Evolutionary conservation across 2,797 vertebrate genomes (phyloP), one percentile per base, ranked within the genome.

Genomic region (Triplophysa bombifrons): DNA sequence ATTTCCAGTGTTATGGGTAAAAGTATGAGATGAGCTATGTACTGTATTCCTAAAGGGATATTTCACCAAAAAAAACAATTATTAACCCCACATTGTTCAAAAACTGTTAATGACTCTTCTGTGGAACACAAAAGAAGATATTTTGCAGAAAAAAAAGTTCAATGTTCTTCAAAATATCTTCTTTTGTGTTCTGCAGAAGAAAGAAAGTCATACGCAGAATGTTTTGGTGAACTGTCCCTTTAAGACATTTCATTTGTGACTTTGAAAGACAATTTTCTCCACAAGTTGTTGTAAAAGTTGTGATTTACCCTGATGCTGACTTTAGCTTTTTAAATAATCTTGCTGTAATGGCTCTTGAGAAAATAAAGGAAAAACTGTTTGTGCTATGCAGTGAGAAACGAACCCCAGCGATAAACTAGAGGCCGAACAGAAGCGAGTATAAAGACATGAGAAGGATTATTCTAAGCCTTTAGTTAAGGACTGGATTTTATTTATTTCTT

Each of bases 401-500:
- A 78, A 82, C 25, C 63, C 70, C 64, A 74, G 65, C 50, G 63
- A 68, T 84, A 30, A 80, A 78, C 81, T 80, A 55, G 77, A 81
- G 75, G 75, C 78, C 79, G 76, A 69, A 76, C 79, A 81, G 84
- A 82, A 87, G 84, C 83, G 75, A 81, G 84, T 82, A 88, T 80
- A 83, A 83, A 86, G 76, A 84, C 85, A 71, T 27, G 84, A 82
- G 88, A 87, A 58, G 77, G 84, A 85, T 85, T 91, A 85, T 78
- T 58, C 70, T 89, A 91, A 91, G 88, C 88, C 85, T 75, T 85
- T 82, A 83, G 85, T 87, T 84, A 83, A 83, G 84, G 81, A 85
- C 82, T 81, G 80, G 66, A 83, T 83, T 84, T 87, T 85, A 88
- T 87, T 88, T 85, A 73, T 76, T 78, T 86, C 80, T 88, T 90